Evolutionary conservation across 1,140 invertebrate species (phyloP), one percentile per base, ranked within the genome.

Genomic region (Apis dorsata): DNA sequence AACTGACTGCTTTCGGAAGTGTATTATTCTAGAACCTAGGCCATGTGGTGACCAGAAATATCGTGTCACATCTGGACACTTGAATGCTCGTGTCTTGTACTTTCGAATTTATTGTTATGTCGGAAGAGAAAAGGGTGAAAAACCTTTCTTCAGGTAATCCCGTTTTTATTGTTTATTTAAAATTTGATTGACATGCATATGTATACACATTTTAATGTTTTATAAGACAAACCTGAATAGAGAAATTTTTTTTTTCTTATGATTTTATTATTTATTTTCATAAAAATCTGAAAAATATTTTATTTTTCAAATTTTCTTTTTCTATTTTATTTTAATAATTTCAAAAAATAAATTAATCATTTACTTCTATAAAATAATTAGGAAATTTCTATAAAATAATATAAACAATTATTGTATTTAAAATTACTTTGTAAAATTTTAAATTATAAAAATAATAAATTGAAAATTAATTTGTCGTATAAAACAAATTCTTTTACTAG

Each of bases 11-110:
- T 60, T 62, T 60, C 72, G 79, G 79, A 81, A 81, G 73, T 76
- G 60, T 68, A 76, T 81, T 57, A 81, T 81, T 75, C 17, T 44
- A 44, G 34, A 44, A 44, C 34, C 34, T 59, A 51, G 79, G 79
- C 79, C 79, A 81, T 81, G 79, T 81, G 79, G 73, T 55, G 73
- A 34, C 72, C 79, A 81, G 24, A 57, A 76, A 28, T 60, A 51
- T 57, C 63, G 13, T 19, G 19, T 4, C 62, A 34, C 79, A 76
- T 76, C 63, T 81, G 79, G 60, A 13, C 12, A 68, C 44, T 69
- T 24, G 53, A 34, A n/a, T 9, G 10, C 4, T 53, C 55, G 49
- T 21, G 24, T 55, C 15, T 44, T 7, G 5, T 73, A 53, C 78
- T 17, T 51, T 49, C 34, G 62, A 44, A 70, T 21, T 70, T 53